These are phyloP conservation scores for Periplaneta americana DNA, from an alignment of 1,140 invertebrate genomes.

Conservation along the genomic window DNA sequence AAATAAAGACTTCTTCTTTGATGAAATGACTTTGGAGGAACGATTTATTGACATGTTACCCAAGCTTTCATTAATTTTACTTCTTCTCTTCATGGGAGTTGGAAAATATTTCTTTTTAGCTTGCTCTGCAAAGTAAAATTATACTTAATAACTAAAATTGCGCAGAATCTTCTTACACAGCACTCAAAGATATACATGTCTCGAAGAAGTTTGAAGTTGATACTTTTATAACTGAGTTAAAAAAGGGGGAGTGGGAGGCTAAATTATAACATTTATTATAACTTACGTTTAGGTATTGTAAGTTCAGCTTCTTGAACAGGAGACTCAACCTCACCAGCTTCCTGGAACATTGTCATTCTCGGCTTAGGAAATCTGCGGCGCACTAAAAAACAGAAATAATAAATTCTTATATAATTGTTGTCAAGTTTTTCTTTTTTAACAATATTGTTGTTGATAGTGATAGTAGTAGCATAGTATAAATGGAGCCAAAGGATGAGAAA, in stretches of 20 bases:
- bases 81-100: background rate
- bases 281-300: background rate
- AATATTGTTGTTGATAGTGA: too few relatives aligned
- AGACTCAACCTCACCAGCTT: background rate
- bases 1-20: background rate
- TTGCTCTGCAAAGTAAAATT: background rate
- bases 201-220: too few relatives aligned
- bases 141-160: too few relatives aligned
- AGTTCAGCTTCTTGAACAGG: background rate
- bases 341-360: background rate
- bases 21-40: background rate
- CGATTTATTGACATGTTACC: background rate
- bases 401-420: too few relatives aligned
- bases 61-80: background rate
- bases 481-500: too few relatives aligned
- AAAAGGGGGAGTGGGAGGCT: too few relatives aligned
- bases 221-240: too few relatives aligned
- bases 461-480: too few relatives aligned
- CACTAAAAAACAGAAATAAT: background rate
- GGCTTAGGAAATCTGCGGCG: background rate
- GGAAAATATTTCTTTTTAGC: background rate
- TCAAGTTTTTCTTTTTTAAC: too few relatives aligned
- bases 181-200: too few relatives aligned
- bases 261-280: too few relatives aligned
- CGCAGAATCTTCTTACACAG: too few relatives aligned